Base-by-base conservation (phyloP, 2,888 invertebrate species). In the Arctia plantaginis region DNA sequence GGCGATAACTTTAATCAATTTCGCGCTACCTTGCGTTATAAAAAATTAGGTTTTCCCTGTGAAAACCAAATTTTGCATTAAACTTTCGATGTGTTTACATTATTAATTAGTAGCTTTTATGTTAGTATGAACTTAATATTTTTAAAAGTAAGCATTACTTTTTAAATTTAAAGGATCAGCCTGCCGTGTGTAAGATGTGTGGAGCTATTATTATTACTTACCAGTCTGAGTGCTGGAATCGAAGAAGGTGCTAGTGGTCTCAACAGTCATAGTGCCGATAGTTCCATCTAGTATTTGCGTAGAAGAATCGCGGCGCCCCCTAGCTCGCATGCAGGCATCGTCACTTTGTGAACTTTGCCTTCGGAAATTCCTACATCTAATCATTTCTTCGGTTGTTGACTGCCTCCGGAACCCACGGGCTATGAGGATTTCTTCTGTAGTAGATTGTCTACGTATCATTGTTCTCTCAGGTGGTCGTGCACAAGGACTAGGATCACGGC, bases 161-260 rank as follows among this genome's bases (percentile, higher is more conserved):
- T n/a, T n/a, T n/a, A n/a, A n/a, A n/a, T n/a, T n/a, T n/a, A n/a
- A n/a, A n/a, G n/a, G n/a, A n/a, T n/a, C n/a, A n/a, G n/a, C n/a
- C n/a, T n/a, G n/a, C n/a, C n/a, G n/a, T n/a, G n/a, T n/a, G n/a
- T n/a, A n/a, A n/a, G n/a, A n/a, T n/a, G n/a, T n/a, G n/a, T n/a
- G n/a, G n/a, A n/a, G n/a, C n/a, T n/a, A n/a, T n/a, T n/a, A n/a
- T n/a, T n/a, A n/a, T 23, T 27, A 96, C 98, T 97, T 89, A 98
- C 98, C 98, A 90, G 98, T 98, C 95, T 98, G 98, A 41, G 98
- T 98, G 92, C 98, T 98, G 83, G 98, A 98, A 94, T 98, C 98
- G 90, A 98, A 98, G 93, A 98, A 98, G 0, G 98, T 98, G 93
- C 98, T 98, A 8, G 98, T 98, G 6, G 98, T 98, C 92, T 99